These are phyloP conservation scores for Bimastos eiseni DNA, from an alignment of 2,888 invertebrate genomes.

Conservation along the genomic window DNA sequence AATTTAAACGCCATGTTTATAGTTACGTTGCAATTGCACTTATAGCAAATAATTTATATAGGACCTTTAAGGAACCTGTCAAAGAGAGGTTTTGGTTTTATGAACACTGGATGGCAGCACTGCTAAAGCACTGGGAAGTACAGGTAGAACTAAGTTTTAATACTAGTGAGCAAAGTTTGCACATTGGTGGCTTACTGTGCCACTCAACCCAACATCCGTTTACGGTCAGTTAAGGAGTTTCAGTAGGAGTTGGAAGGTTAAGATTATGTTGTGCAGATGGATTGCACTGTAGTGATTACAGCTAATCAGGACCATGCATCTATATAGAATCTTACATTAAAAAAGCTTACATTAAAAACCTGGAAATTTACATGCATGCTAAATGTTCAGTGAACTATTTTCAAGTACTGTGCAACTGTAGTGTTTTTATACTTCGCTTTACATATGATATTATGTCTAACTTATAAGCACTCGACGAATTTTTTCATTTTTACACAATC, in stretches of 20 bases:
- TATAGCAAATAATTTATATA: not conserved
- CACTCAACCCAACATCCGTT: not conserved
- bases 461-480: not conserved
- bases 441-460: not conserved
- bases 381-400: not conserved
- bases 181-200: not conserved
- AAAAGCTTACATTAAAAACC: not conserved
- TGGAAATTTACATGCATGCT: not conserved
- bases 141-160: not conserved
- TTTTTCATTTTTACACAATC: not conserved
- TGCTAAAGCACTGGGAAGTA: not conserved
- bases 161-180: not conserved
- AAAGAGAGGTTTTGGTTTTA: not conserved
- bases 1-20: not conserved
- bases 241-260: not conserved
- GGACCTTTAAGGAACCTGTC: not conserved
- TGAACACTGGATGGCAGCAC: not conserved
- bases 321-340: not conserved
- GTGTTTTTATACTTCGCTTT: not conserved
- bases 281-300: not conserved
- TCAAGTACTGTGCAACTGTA: constrained; percentile 6
- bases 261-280: not conserved
- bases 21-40: not conserved
- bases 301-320: not conserved
- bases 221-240: not conserved